These are phyloP conservation scores for Loris lydekkerianus DNA, from an alignment of 2,797 vertebrate genomes.

Conservation along the genomic window DNA sequence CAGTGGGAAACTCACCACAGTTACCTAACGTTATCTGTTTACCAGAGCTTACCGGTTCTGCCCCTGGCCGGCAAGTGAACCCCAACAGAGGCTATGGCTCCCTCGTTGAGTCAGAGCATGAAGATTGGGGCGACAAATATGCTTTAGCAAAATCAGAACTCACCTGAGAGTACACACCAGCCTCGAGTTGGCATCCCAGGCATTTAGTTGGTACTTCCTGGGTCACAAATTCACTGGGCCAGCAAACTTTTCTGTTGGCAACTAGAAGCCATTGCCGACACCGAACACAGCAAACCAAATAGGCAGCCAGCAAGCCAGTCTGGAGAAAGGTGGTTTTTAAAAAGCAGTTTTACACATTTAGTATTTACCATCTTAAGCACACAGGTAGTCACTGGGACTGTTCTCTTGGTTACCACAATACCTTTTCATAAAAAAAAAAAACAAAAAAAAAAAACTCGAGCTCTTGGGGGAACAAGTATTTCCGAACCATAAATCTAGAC, in stretches of 20 bases:
- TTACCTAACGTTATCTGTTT: background rate
- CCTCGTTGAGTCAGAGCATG: rapidly evolving
- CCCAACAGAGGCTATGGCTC: rapidly evolving
- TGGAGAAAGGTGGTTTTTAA: background rate
- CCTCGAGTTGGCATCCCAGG: background rate
- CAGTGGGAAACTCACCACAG: background rate
- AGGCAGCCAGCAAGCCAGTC: background rate
- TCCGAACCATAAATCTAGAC: background rate
- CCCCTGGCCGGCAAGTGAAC: background rate
- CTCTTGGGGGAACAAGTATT: background rate
- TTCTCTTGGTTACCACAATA: too few relatives aligned
- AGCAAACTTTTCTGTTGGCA: slow-evolving; percentile 29
- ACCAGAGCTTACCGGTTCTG: background rate
- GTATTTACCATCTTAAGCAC: background rate
- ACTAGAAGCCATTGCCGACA: slow-evolving; percentile 17
- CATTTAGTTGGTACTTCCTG: background rate
- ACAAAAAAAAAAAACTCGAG: background rate
- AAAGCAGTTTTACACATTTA: slow-evolving; percentile 29
- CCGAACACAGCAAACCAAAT: background rate
- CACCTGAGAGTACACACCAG: slow-evolving; percentile 65
- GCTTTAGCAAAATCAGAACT: background rate
- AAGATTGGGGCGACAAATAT: rapidly evolving
- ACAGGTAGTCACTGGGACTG: background rate
- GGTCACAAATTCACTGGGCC: slow-evolving; percentile 28
- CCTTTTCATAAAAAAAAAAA: background rate